These are phyloP conservation scores for Epicauta chinensis DNA, from an alignment of 1,140 invertebrate species.

Conservation along the genomic window DNA sequence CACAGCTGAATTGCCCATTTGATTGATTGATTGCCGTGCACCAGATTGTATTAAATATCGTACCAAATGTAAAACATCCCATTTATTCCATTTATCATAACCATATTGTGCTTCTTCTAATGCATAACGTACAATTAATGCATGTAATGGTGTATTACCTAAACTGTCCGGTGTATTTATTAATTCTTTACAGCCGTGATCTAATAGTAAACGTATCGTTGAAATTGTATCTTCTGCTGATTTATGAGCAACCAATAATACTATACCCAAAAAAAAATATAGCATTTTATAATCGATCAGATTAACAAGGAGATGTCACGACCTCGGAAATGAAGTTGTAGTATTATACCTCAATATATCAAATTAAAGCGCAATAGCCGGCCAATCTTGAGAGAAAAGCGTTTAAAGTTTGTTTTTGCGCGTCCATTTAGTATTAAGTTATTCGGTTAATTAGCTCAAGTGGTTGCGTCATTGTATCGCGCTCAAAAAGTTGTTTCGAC, in stretches of 20 bases:
- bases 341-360: too few relatives aligned
- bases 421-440: too few relatives aligned
- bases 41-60: conserved; percentile 56
- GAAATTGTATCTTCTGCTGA: conserved; percentile 62
- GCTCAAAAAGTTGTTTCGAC: too few relatives aligned
- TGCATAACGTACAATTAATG: conserved; percentile 64
- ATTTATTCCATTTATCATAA: conserved; percentile 65
- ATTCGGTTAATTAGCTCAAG: too few relatives aligned
- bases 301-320: too few relatives aligned
- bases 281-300: too few relatives aligned
- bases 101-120: conserved; percentile 64
- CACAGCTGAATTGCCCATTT: conserved; percentile 62
- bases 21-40: conserved; percentile 61
- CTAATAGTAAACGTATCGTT: conserved; percentile 57
- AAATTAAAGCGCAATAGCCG: too few relatives aligned
- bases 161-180: conserved; percentile 68
- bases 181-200: conserved; percentile 60
- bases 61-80: conserved; percentile 64
- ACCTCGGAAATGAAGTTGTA: too few relatives aligned
- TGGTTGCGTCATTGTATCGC: too few relatives aligned
- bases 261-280: conserved; percentile 35
- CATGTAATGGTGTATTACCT: conserved; percentile 58
- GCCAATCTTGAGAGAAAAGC: too few relatives aligned
- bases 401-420: too few relatives aligned
- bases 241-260: conserved; percentile 57